A percentile compares a stretch with the other conserved stretches of the same genome.
phyloP scores from a whole-genome alignment of 2,888 invertebrate species.

The Hypsopygia costalis region DNA sequence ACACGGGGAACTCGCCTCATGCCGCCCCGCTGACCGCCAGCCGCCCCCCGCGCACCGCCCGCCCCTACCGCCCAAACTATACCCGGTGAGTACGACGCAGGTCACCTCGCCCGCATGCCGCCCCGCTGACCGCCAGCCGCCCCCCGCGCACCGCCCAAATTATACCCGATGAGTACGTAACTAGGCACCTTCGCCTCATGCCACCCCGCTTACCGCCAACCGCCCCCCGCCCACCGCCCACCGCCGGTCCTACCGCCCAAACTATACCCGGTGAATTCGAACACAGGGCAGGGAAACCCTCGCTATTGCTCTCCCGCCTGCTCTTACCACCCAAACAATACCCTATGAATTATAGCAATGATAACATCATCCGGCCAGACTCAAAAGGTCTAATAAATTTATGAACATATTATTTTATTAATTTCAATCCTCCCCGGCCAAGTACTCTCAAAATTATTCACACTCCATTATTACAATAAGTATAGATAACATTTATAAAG shows the following conservation, averaged over 20 bases:
- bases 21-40: constrained; percentile 25
- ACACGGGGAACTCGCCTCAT: no score
- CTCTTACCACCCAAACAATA: constrained; percentile 14
- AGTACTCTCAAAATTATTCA: no score
- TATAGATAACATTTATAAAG: no score
- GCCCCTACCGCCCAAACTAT: constrained; percentile 15
- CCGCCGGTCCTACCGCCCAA: constrained; percentile 14
- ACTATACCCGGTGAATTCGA: constrained; percentile 10
- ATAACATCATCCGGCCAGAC: no score
- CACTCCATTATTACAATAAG: no score
- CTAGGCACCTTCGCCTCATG: no score
- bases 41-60: constrained; percentile 15
- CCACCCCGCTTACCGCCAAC: no score
- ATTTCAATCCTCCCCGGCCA: no score
- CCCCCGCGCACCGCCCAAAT: constrained; percentile 11
- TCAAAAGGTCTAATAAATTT: no score
- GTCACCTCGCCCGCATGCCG: constrained; percentile 37
- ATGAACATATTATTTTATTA: no score
- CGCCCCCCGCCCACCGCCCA: no score
- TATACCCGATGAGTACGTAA: background rate
- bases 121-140: constrained; percentile 22
- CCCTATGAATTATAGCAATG: constrained; percentile 7
- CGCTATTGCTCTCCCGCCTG: constrained; percentile 29
- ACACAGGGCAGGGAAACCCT: no score
- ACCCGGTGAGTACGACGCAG: constrained; percentile 8